phyloP scores from a whole-genome alignment of 1,140 invertebrate species.

The Daktulosphaira vitifoliae region DNA sequence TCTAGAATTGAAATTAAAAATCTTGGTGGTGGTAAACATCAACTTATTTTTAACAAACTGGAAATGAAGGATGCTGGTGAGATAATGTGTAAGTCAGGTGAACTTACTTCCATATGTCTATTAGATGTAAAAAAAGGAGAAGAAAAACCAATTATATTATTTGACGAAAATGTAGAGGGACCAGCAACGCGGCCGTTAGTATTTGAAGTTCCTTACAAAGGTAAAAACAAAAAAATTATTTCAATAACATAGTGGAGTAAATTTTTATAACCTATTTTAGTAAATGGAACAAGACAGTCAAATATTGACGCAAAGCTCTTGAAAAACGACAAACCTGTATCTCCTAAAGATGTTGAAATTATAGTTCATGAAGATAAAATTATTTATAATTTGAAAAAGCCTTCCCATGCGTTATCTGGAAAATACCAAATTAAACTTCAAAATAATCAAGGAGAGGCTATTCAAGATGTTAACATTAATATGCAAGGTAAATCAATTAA shows the following conservation, averaged over 20 bases:
- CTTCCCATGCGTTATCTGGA: slow-evolving; percentile 66
- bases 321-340: slow-evolving; percentile 78
- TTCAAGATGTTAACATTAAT: slow-evolving; percentile 69
- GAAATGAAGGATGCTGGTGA: slow-evolving; percentile 77
- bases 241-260: background rate
- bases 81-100: slow-evolving; percentile 72
- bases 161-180: slow-evolving; percentile 70
- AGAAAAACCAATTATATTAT: slow-evolving; percentile 68
- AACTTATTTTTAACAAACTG: slow-evolving; percentile 73
- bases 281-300: slow-evolving; percentile 74
- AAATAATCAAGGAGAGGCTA: slow-evolving; percentile 79
- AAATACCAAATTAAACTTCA: slow-evolving; percentile 77
- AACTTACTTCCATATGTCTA: slow-evolving; percentile 68
- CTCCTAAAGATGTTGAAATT: slow-evolving; percentile 80
- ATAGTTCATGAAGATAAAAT: slow-evolving; percentile 81
- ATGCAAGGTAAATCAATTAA: slow-evolving; percentile 73
- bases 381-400: slow-evolving; percentile 83
- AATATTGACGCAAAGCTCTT: slow-evolving; percentile 78
- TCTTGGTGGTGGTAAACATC: slow-evolving; percentile 82
- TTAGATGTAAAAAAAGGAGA: slow-evolving; percentile 76
- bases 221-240: slow-evolving; percentile 47
- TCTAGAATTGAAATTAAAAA: slow-evolving; percentile 76
- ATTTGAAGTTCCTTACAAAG: slow-evolving; percentile 84
- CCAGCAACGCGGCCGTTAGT: slow-evolving; percentile 68
- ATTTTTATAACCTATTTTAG: slow-evolving; percentile 46